phyloP scores from a whole-genome alignment of 2,888 invertebrate species.

The Cecidostiba fungosa region DNA sequence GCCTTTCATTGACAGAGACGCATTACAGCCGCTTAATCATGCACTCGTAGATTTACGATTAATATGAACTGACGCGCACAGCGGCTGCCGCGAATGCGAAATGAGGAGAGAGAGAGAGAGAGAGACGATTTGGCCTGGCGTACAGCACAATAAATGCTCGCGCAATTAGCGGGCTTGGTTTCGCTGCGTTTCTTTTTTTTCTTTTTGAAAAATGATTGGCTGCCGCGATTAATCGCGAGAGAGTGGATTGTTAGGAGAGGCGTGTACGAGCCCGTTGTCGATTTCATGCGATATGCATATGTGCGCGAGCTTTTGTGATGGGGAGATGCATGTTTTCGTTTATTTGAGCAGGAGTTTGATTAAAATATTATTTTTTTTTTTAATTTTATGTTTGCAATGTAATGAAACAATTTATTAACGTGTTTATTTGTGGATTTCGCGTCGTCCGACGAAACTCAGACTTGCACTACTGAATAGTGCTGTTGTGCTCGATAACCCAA shows the following conservation, averaged over 20 bases:
- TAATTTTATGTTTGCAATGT: too few relatives aligned
- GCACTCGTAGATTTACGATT: slow-evolving; percentile 67
- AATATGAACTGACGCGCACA: slow-evolving; percentile 66
- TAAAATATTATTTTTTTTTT: too few relatives aligned
- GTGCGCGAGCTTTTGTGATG: neutral
- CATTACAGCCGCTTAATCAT: slow-evolving; percentile 67
- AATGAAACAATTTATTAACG: too few relatives aligned
- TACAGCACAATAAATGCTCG: slow-evolving; percentile 48
- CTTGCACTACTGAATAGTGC: too few relatives aligned
- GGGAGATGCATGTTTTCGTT: too few relatives aligned
- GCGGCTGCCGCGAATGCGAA: slow-evolving; percentile 59
- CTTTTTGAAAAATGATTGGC: slow-evolving; percentile 49
- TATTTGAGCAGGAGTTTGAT: too few relatives aligned
- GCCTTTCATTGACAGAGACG: slow-evolving; percentile 66
- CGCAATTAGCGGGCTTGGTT: slow-evolving; percentile 47
- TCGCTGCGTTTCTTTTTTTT: neutral
- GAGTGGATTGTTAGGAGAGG: neutral
- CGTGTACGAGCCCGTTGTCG: neutral
- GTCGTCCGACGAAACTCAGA: too few relatives aligned
- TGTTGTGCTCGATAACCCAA: too few relatives aligned
- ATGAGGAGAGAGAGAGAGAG: slow-evolving; percentile 56
- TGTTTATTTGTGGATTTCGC: too few relatives aligned
- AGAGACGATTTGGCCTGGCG: slow-evolving; percentile 61
- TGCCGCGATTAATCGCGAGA: slow-evolving; percentile 28
- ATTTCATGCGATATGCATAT: neutral